Evolutionary conservation across 30 jellyfish, hydroid and myxozoan species (phyloP).

Genomic region (Aurelia coerulea): DNA sequence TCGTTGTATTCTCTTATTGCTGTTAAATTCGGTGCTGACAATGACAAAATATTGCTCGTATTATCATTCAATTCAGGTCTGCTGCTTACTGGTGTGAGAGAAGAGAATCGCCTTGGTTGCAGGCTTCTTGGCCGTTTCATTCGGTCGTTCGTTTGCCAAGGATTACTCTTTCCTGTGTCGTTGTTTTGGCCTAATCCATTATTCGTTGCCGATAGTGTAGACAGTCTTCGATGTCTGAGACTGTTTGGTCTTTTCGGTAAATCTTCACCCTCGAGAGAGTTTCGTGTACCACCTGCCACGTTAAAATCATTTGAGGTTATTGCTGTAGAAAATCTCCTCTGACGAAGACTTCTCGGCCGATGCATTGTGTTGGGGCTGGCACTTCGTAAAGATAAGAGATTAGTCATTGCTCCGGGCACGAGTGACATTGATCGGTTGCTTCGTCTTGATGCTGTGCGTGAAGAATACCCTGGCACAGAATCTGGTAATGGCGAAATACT

Average conservation of each 20-base stretch:
- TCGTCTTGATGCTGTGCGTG: conserved; percentile 16
- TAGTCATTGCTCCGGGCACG: conserved; percentile 19
- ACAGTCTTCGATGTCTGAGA: conserved; percentile 11
- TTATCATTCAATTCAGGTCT: too few species aligned
- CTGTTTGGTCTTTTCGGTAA: not conserved
- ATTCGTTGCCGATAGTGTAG: not conserved
- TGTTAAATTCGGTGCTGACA: conserved; percentile 18
- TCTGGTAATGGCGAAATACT: not conserved
- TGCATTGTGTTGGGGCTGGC: conserved; percentile 14
- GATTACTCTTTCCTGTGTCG: too few species aligned
- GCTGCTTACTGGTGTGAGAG: too few species aligned
- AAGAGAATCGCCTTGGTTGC: too few species aligned
- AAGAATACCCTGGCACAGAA: not conserved
- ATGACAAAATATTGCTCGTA: not conserved
- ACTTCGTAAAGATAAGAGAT: not conserved
- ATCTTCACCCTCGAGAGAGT: not conserved
- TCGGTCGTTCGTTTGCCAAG: too few species aligned
- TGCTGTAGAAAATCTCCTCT: too few species aligned
- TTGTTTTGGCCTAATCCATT: too few species aligned
- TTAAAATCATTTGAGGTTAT: too few species aligned
- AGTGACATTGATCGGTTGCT: conserved; percentile 40
- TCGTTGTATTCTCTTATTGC: not conserved
- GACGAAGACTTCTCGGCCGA: not conserved
- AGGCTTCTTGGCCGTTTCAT: too few species aligned
- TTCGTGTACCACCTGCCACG: too few species aligned